phyloP scores from a whole-genome alignment of 1,140 invertebrate genomes.

The Penaeus vannamei region DNA sequence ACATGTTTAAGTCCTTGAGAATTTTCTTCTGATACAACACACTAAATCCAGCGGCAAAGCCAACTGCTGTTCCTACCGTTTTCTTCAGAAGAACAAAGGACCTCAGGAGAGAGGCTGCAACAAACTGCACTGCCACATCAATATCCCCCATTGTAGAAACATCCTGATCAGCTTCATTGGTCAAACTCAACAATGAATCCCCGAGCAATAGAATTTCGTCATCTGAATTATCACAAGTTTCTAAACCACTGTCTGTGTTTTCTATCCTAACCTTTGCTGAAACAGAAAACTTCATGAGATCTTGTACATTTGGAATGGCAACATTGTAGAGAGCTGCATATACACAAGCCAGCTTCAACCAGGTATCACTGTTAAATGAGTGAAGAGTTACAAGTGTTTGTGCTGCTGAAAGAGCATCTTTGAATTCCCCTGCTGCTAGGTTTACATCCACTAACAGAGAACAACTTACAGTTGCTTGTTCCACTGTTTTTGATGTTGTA shows the following conservation, averaged over 20 bases:
- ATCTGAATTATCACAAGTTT: neutral
- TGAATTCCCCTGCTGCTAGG: slow-evolving; percentile 18
- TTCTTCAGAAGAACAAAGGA: slow-evolving; percentile 18
- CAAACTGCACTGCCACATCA: slow-evolving; percentile 34
- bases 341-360: slow-evolving; percentile 55
- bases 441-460: slow-evolving; percentile 50
- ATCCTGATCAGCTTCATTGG: no score
- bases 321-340: slow-evolving; percentile 41
- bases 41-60: slow-evolving; percentile 9
- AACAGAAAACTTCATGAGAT: neutral
- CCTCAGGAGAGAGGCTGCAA: slow-evolving; percentile 34
- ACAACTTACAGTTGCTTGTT: slow-evolving; percentile 54
- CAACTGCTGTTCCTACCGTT: slow-evolving; percentile 32
- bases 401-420: slow-evolving; percentile 37
- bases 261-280: neutral
- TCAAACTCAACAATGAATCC: no score
- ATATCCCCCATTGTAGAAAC: neutral
- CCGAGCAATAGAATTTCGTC: no score
- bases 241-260: neutral
- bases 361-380: slow-evolving; percentile 39
- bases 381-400: slow-evolving; percentile 39
- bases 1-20: neutral
- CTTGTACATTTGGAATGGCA: slow-evolving; percentile 20
- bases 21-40: slow-evolving; percentile 25
- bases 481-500: slow-evolving; percentile 41